Conservation (phyloP, 2,888 invertebrate species). For the Maniola hyperantus region DNA sequence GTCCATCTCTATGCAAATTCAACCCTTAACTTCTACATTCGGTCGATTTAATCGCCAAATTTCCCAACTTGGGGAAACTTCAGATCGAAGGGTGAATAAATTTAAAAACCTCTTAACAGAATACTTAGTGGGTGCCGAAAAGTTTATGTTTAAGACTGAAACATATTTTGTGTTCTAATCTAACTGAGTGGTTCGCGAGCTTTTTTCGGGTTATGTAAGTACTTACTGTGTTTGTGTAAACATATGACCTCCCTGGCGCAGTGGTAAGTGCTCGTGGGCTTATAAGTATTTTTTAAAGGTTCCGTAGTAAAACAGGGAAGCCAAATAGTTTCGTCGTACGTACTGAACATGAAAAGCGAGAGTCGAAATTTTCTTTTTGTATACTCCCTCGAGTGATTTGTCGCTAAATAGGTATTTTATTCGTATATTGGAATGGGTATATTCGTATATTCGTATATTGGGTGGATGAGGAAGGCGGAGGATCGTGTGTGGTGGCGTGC, state of each 20-base stretch:
- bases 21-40: conserved; percentile 76
- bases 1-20: conserved; percentile 74
- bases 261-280: too few species aligned
- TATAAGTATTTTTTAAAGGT: too few species aligned
- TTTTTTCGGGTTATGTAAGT: conserved; percentile 35
- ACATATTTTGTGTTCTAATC: conserved; percentile 45
- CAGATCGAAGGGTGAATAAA: conserved; percentile 79
- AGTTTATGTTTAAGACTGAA: conserved; percentile 66
- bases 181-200: conserved; percentile 42
- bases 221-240: conserved; percentile 12
- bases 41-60: conserved; percentile 75
- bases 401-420: too few species aligned
- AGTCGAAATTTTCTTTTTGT: too few species aligned
- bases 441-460: too few species aligned
- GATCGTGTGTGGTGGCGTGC: too few species aligned
- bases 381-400: too few species aligned
- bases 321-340: too few species aligned
- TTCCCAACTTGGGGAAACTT: conserved; percentile 69
- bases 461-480: too few species aligned
- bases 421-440: too few species aligned
- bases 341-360: too few species aligned
- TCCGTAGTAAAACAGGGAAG: too few species aligned
- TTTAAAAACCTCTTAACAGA: conserved; percentile 77
- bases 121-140: conserved; percentile 69
- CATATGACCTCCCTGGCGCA: neutral